Base-by-base conservation (phyloP, 2,888 invertebrate genomes). In the Drosophila cognata region DNA sequence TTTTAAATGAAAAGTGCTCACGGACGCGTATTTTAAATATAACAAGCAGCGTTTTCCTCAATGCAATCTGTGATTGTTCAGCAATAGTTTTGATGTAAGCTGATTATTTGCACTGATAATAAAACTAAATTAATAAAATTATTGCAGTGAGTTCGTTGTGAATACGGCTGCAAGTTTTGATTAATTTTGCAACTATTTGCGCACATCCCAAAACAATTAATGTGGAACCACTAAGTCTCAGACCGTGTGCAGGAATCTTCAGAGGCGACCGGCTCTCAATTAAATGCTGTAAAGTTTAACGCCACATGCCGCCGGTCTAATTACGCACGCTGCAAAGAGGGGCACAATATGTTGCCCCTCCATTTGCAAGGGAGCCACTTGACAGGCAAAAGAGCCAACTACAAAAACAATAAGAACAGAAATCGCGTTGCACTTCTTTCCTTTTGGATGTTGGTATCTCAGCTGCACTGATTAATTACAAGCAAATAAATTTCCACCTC, bases 261-360 rank as follows among this genome's bases (percentile, higher is more conserved):
- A 65, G 58, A 53, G 65, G 82, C 88, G 86, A 91, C 91, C 84
- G 90, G 84, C 89, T 92, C 89, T 91, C 91, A 92, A 92, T 91
- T 91, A 91, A 91, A 91, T 87, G 89, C 82, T 90, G 84, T 82
- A 90, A 90, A 91, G 91, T 86, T 89, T 82, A 88, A 89, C 78
- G 90, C 88, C 83, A 77, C 81, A 76, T 48, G 61, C 83, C 83
- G 67, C 77, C 72, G 61, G 21, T 57, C 66, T 78, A 65, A 72
- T 70, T 66, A 76, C 25, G 16, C 28, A 53, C 53, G 55, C 74
- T 64, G 56, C 65, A 71, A 36, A 33, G 60, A 55, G 51, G 51
- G 63, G 53, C 33, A 50, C 67, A 46, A 36, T 31, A 36, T 63
- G 35, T 63, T 62, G 70, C 57, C 48, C 21, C 53, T 38, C 35